phyloP scores from a whole-genome alignment of 2,113 vertebrate species.

The Hyperopisus bebe region DNA sequence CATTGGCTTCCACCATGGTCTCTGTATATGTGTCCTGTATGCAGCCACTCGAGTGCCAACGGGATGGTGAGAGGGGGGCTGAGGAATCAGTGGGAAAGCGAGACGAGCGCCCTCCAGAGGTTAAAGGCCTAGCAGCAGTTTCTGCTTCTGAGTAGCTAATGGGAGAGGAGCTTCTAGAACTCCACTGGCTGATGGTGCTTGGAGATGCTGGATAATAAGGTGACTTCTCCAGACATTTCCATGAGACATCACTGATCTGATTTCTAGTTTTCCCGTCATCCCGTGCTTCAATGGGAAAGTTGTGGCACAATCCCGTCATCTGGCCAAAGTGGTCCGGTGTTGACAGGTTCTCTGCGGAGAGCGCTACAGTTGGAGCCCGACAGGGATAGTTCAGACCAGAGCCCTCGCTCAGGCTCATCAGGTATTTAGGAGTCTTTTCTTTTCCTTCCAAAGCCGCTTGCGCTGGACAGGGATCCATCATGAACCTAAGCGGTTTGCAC shows the following conservation, averaged over 20 bases:
- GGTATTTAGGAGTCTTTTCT: background rate
- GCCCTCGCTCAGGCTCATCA: background rate
- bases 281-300: conserved; percentile 2
- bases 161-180: background rate
- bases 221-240: background rate
- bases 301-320: background rate
- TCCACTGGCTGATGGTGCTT: background rate
- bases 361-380: background rate
- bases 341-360: background rate
- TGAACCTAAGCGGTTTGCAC: background rate
- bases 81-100: background rate
- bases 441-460: background rate
- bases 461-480: background rate
- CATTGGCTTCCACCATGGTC: background rate
- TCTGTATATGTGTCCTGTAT: background rate
- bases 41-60: background rate
- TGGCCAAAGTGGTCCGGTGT: background rate
- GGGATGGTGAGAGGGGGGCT: background rate
- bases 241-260: no score
- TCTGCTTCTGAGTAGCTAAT: background rate
- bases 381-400: background rate
- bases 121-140: background rate
- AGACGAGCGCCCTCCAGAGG: background rate
- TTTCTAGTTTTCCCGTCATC: background rate
- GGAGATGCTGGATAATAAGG: background rate